Base-by-base conservation (phyloP, 2,113 vertebrate genomes). In the Centropristis striata region DNA sequence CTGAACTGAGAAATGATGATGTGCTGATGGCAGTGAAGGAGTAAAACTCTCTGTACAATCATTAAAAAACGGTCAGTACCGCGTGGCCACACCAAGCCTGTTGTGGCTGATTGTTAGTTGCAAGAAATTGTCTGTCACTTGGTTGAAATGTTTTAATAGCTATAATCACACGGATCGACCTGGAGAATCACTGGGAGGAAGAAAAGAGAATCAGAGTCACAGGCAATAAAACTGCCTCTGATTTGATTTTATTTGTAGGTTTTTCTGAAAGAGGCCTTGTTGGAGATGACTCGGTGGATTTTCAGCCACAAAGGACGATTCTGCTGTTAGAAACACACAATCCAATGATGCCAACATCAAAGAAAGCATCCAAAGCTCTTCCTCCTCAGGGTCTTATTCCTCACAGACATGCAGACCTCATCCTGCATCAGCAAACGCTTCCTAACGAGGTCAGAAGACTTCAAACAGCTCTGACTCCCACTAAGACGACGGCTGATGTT, bases 381-480 rank as follows among this genome's bases (percentile, higher is more conserved):
- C 53, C 72, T 68, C 44, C n/a, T n/a, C 20, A 1, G 46, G 42
- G 37, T 77, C 25, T 80, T 51, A 50, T 25, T 69, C 66, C 65
- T 77, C 58, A 51, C 78, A 75, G 58, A 79, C 21, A 0, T 18
- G 32, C 54, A 75, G 55, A 61, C 42, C 44, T 12, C 11, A 64
- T 77, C 59, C 75, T 44, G 47, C 60, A 59, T 79, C 67, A 83
- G 51, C 41, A 64, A 83, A 72, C 58, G 44, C 64, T 74, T 76
- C 51, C 67, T 88, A 80, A 86, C 80, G 69, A 89, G 75, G 78
- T 81, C 74, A 39, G 47, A 58, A 67, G 64, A 86, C 86, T 92
- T 89, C 85, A 85, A 84, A 85, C 44, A 39, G 42, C 75, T 87
- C 51, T 83, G 83, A 83, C 71, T 46, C 14, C 66, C 11, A 51